Conservation (phyloP, 1,140 invertebrate species). For the Tetraneura akinire region DNA sequence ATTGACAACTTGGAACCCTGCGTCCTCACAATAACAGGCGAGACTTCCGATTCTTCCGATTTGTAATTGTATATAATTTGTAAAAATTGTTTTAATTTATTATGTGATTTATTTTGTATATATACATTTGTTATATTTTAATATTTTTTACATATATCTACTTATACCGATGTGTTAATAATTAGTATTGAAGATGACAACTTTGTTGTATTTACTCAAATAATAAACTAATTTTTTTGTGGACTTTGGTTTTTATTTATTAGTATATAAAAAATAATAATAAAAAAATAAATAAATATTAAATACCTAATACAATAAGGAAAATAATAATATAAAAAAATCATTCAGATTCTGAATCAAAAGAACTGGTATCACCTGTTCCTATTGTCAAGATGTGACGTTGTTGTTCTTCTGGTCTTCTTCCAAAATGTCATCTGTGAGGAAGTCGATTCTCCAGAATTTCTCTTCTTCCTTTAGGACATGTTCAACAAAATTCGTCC, state of each 20-base stretch:
- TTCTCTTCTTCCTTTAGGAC: background rate
- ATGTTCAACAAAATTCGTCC: background rate
- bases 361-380: background rate
- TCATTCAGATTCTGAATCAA: background rate
- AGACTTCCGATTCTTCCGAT: background rate
- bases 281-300: too few relatives aligned
- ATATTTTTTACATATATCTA: too few relatives aligned
- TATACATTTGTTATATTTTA: too few relatives aligned
- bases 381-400: background rate
- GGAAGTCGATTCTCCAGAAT: background rate
- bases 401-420: background rate
- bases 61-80: too few relatives aligned
- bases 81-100: too few relatives aligned
- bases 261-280: background rate
- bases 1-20: constrained; percentile 5
- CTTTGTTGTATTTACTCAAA: too few relatives aligned
- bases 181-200: too few relatives aligned
- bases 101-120: too few relatives aligned
- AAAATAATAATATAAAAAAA: background rate
- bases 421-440: background rate
- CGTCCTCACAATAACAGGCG: background rate
- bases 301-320: background rate
- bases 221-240: too few relatives aligned
- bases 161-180: too few relatives aligned
- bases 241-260: too few relatives aligned